Conservation (phyloP, 2,113 vertebrate species). For the Brachyistius frenatus region DNA sequence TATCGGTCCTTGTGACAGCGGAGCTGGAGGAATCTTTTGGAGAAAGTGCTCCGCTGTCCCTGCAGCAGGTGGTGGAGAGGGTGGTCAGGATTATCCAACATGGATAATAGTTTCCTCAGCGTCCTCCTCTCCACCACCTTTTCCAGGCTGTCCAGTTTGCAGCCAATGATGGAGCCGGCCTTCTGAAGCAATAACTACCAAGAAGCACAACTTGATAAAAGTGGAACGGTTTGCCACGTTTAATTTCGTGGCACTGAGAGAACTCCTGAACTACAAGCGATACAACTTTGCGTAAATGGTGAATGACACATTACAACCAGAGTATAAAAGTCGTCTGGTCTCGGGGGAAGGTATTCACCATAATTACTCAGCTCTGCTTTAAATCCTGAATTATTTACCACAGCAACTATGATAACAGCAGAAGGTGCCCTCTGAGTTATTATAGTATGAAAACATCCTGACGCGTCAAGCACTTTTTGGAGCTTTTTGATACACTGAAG, state of each 20-base stretch:
- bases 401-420: constrained; percentile 15
- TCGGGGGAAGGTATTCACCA: not conserved
- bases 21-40: too few relatives aligned
- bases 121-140: too few relatives aligned
- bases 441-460: constrained; percentile 36
- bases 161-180: too few relatives aligned
- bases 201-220: not conserved
- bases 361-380: constrained; percentile 31
- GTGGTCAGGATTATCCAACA: too few relatives aligned
- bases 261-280: not conserved
- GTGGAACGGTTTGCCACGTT: not conserved
- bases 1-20: too few relatives aligned
- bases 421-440: constrained; percentile 26
- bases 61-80: too few relatives aligned
- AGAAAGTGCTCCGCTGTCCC: too few relatives aligned
- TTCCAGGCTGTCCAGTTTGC: too few relatives aligned
- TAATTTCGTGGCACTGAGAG: not conserved
- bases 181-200: not conserved
- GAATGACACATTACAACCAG: not conserved
- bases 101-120: too few relatives aligned
- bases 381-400: constrained; percentile 6
- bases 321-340: constrained; percentile 21
- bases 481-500: constrained; percentile 16
- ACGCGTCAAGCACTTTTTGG: constrained; percentile 10
- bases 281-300: not conserved